A percentile compares a stretch with the other conserved stretches of the same genome.
phyloP scores from a whole-genome alignment of 92 coral and sea anemone genomes.

The Epizoanthus illoricatus region DNA sequence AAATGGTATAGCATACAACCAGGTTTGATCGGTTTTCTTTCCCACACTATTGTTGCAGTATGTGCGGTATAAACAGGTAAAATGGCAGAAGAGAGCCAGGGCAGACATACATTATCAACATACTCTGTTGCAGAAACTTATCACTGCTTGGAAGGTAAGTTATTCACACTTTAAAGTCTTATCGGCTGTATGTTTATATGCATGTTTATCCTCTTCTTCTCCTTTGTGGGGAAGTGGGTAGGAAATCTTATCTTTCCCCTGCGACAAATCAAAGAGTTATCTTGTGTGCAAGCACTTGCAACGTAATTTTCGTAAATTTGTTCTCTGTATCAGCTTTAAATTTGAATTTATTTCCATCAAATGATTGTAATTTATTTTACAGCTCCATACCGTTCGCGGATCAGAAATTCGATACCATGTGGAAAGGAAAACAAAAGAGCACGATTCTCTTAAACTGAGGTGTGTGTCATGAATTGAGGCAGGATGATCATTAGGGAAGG shows the following conservation, averaged over 20 bases:
- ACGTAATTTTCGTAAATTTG: too few relatives aligned
- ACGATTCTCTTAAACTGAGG: constrained; percentile 10
- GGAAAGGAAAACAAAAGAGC: constrained; percentile 6
- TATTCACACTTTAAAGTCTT: too few relatives aligned
- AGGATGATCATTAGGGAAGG: neutral
- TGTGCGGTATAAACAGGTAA: constrained; percentile 58
- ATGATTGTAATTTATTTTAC: neutral
- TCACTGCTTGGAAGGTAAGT: constrained; percentile 75
- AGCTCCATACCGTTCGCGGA: constrained; percentile 7
- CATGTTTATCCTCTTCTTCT: too few relatives aligned
- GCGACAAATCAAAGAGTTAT: too few relatives aligned
- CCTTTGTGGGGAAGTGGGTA: too few relatives aligned
- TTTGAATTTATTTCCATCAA: neutral
- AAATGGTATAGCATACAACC: neutral
- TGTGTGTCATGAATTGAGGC: neutral
- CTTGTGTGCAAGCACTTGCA: too few relatives aligned
- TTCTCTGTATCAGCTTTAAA: too few relatives aligned
- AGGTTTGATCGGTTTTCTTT: neutral
- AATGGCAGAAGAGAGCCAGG: constrained; percentile 72
- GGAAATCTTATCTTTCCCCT: too few relatives aligned
- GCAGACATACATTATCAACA: constrained; percentile 74
- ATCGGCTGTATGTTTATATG: too few relatives aligned
- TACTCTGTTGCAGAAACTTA: constrained; percentile 32
- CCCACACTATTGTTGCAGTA: constrained; percentile 50
- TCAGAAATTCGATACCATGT: constrained; percentile 11